Base-by-base conservation (phyloP, 1,140 invertebrate species). In the Apis dorsata region DNA sequence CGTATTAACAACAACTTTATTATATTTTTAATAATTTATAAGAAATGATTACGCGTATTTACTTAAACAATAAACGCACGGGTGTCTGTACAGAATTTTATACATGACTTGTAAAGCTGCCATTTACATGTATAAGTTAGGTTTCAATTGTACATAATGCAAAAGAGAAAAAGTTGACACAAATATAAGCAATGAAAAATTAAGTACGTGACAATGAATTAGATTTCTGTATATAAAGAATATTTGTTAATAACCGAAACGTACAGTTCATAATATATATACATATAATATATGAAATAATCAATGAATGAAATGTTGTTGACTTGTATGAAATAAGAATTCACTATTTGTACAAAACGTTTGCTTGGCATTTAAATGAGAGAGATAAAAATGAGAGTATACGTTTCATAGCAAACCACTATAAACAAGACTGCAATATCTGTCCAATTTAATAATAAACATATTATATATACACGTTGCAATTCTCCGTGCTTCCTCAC, bases 401-500 rank as follows among this genome's bases (percentile, higher is more conserved):
- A 85, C n/a, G 57, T 81, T 76, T 77, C 51, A 70, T 84, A 79
- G 74, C n/a, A 72, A 44, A 89, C 62, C 19, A 83, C 84, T 89
- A 89, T 80, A 83, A 86, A 89, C 85, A 93, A 93, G 92, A 93
- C 92, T 93, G 92, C 85, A 83, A 89, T 92, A 92, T 93, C 92
- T 93, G 92, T 93, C 92, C 92, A 92, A 90, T 89, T 76, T 85
- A 86, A 86, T 80, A 65, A 79, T 74, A 86, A 84, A 81, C 51
- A 49, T 81, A 55, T 79, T 82, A 59, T 84, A 70, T 69, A 70
- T 73, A 86, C 74, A 71, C 68, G 83, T 81, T 28, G 51, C 49
- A 60, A 79, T 79, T 84, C 85, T 86, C 70, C 63, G 72, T 65
- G 77, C 79, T 82, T 75, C 62, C 63, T 86, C 70, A 80, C n/a